Evolutionary conservation across 2,888 invertebrate genomes (phyloP).

Genomic region (Tinea pellionella): DNA sequence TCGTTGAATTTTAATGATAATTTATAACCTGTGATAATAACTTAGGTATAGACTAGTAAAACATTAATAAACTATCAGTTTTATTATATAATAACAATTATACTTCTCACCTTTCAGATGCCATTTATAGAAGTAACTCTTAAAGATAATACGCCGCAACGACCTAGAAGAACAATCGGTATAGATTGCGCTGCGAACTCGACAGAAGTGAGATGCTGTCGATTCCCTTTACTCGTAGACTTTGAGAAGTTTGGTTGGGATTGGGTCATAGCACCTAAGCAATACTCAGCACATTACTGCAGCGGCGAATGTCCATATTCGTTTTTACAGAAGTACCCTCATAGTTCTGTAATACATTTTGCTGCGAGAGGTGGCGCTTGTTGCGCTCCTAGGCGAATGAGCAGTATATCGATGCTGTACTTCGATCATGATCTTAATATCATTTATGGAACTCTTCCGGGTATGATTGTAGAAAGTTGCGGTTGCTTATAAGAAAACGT

Average conservation of each 20-base stretch:
- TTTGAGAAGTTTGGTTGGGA: conserved; percentile 97
- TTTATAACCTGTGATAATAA: conserved; percentile 6
- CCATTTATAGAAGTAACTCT: conserved; percentile 65
- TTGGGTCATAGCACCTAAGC: conserved; percentile 96
- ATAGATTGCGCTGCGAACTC: conserved; percentile 87
- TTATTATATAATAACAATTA: neutral
- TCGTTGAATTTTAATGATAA: conserved; percentile 6
- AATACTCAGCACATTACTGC: conserved; percentile 96
- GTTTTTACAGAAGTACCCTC: conserved; percentile 86
- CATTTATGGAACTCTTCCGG: conserved; percentile 87
- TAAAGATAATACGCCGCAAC: conserved; percentile 64
- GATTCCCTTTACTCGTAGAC: conserved; percentile 92
- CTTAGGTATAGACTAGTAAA: neutral
- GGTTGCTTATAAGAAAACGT: conserved; percentile 89
- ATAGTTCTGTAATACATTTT: conserved; percentile 88
- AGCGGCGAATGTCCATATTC: conserved; percentile 93
- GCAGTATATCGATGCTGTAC: conserved; percentile 90
- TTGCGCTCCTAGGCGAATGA: conserved; percentile 91
- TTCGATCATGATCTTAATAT: conserved; percentile 90
- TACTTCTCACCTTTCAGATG: conserved; percentile 37
- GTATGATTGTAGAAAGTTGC: conserved; percentile 95
- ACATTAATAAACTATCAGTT: neutral
- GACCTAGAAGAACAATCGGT: conserved; percentile 82
- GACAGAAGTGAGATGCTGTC: conserved; percentile 89
- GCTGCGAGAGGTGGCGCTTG: conserved; percentile 88